Conservation (phyloP, 2,797 vertebrate genomes). For the Leuciscus waleckii region DNA sequence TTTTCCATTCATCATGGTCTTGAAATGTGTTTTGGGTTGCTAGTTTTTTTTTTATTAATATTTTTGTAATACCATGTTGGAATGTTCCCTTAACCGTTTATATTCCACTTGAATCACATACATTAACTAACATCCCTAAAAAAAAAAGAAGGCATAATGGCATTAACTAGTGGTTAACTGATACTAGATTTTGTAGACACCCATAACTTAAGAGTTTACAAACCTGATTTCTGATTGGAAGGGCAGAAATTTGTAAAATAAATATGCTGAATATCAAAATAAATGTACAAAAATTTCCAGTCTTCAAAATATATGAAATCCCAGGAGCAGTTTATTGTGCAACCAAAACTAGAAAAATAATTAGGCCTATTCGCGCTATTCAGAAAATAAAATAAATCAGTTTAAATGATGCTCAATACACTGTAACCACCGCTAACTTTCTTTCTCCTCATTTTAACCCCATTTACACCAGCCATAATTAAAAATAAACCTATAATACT, state of each 20-base stretch:
- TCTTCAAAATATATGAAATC: neutral
- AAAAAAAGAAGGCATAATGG: neutral
- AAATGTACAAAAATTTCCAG: too few species aligned
- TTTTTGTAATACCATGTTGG: neutral
- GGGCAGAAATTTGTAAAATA: neutral
- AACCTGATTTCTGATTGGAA: neutral
- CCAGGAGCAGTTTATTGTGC: neutral
- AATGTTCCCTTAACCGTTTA: neutral
- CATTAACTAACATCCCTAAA: neutral
- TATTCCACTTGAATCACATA: neutral
- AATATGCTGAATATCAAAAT: neutral
- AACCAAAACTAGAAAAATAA: neutral
- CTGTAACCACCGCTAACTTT: neutral
- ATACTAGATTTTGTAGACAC: neutral
- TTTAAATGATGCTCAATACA: neutral
- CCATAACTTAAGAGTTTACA: neutral
- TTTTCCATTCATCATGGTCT: neutral
- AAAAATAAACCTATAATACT: neutral
- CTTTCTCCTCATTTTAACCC: neutral
- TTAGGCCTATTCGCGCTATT: neutral
- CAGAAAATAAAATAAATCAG: neutral
- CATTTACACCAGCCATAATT: neutral
- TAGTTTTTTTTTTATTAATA: neutral
- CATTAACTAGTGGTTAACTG: neutral
- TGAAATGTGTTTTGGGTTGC: neutral